Base-by-base conservation (phyloP, 2,113 vertebrate genomes). In the Oenanthe melanoleuca region DNA sequence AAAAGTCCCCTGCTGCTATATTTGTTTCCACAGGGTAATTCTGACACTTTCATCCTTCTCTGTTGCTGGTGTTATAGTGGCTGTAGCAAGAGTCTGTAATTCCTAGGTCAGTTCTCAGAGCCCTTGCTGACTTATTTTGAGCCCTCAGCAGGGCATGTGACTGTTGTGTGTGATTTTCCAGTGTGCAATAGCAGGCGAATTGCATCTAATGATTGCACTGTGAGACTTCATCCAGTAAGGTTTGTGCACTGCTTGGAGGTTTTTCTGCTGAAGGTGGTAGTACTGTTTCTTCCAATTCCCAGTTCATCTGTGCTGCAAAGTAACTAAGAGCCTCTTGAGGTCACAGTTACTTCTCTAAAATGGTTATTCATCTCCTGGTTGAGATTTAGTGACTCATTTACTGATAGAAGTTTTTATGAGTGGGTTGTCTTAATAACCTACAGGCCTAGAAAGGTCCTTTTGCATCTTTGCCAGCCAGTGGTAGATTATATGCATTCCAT, bases 311-410 rank as follows among this genome's bases (percentile, higher is more conserved):
- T 92, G 44, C 67, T 88, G 38, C 25, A 37, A 88, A 90, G 53
- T 49, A 81, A 92, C 63, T 40, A 63, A 60, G 71, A 88, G 66
- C 47, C 80, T 92, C 93, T n/a, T 85, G 74, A 93, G 75, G 74
- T 94, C 71, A 42, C 38, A 65, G 14, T 85, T 85, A 34, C 21
- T 87, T 87, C 57, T 34, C 42, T 60, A 40, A 87, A 86, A 77
- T 33, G 28, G n/a, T 37, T 90, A 5, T 89, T 88, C 59, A 59
- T 83, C 31, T 87, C 59, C 37, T 77, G 64, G n/a, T 47, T 75
- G 63, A 83, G 92, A 80, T 77, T 82, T 77, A 80, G 40, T 42
- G 65, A 65, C 40, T 71, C 17, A 80, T 75, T 92, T 89, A 57
- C 60, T 74, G 49, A 45, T 74, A 80, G 57, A 75, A 38, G 16